A percentile compares a stretch with the other conserved stretches of the same genome.
These are phyloP conservation scores for Drosophila peninsularis DNA, from an alignment of 2,888 invertebrate species.

Conservation along the genomic window DNA sequence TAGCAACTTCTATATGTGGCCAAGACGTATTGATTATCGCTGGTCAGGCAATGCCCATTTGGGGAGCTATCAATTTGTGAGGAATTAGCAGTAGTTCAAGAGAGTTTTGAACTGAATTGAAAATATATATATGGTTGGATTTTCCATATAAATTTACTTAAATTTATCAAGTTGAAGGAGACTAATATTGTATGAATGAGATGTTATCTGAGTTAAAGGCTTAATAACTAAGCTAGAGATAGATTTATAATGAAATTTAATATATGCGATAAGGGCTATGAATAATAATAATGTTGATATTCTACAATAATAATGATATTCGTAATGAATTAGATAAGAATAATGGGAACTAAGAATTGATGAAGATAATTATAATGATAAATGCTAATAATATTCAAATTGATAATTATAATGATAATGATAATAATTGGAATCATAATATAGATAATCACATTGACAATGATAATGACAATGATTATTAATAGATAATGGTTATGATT, in stretches of 20 bases:
- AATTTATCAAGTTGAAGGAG: not conserved
- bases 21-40: constrained; percentile 2
- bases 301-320: not conserved
- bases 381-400: not conserved
- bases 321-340: not conserved
- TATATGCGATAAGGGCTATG: not conserved
- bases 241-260: not conserved
- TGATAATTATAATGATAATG: not conserved
- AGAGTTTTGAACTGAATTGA: not conserved
- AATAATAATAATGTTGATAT: not conserved
- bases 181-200: not conserved
- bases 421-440: too few relatives aligned
- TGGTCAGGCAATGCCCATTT: not conserved
- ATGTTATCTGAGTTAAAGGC: not conserved
- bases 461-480: too few relatives aligned
- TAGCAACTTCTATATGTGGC: not conserved
- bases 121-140: not conserved
- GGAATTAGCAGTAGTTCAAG: not conserved
- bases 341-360: not conserved
- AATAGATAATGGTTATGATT: not conserved
- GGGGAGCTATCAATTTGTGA: constrained; percentile 1
- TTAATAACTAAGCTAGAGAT: too few relatives aligned
- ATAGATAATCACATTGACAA: too few relatives aligned
- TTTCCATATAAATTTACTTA: not conserved
- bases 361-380: too few relatives aligned